Evolutionary conservation across 1,140 invertebrate species (phyloP), one percentile per base, ranked within the genome.

Genomic region (Ridgeia piscesae): DNA sequence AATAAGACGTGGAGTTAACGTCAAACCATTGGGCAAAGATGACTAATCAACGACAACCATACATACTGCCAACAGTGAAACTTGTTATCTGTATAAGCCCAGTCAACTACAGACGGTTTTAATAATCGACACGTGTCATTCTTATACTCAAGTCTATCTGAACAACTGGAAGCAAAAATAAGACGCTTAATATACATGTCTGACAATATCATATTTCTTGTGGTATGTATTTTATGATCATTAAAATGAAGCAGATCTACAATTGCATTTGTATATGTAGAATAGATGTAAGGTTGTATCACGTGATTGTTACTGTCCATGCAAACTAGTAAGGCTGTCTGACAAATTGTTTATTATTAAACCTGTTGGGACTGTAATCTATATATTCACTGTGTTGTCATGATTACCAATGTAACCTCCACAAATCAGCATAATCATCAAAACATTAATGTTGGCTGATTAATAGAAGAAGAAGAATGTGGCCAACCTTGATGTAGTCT

Each of bases 1-100:
- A 95, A 99, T 99, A 96, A 97, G 98, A 95, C 98, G 98, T 94
- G 98, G 98, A 92, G 97, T 97, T 94, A 98, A 98, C 89, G 98
- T 99, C 31, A 93, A 92, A 35, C 50, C 92, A 58, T 93, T 91
- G 91, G 50, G 35, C 34, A 92, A 90, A 88, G 91, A 89, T 1
- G 33, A 90, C 58, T 77, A 77, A 31, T 21, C 2, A 31, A 77
- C 58, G 17, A 77, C 58, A 77, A 77, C 27, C 58, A 77, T 21
- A 31, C 58, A 77, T 31, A 77, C 27, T 77, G 58, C 0, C 0
- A 77, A 77, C 58, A 77, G 58, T 77, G 58, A 77, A 50, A 77
- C 58, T 77, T 77, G 58, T 77, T 77, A 27, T 77, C 58, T 77
- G 58, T 77, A 77, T 21, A 77, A 77, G 0, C 0, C 17, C 2